A percentile compares a stretch with the other conserved stretches of the same genome.
Evolutionary conservation across 1,140 invertebrate species (phyloP).

Genomic region (Pantala flavescens): DNA sequence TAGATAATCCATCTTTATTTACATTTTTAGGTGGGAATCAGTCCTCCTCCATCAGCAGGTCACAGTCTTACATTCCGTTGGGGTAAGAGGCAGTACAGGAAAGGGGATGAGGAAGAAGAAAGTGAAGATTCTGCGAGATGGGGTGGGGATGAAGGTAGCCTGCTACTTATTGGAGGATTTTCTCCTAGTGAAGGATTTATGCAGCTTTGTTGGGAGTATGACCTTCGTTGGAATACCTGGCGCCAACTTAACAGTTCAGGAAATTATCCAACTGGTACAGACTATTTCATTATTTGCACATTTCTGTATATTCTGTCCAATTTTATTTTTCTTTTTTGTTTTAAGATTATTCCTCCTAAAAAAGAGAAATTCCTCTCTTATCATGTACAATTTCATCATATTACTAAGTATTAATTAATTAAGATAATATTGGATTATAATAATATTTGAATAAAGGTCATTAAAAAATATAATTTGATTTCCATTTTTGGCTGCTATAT

Average conservation of each 20-base stretch:
- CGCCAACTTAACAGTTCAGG: constrained; percentile 54
- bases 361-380: too few relatives aligned
- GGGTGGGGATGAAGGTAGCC: constrained; percentile 45
- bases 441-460: too few relatives aligned
- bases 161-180: constrained; percentile 82
- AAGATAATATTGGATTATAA: too few relatives aligned
- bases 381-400: too few relatives aligned
- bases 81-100: not conserved
- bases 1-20: too few relatives aligned
- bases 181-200: constrained; percentile 66
- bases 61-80: constrained; percentile 61
- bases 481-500: too few relatives aligned
- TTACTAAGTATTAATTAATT: too few relatives aligned
- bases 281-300: not conserved
- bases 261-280: constrained; percentile 53
- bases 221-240: constrained; percentile 62
- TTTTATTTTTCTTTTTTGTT: too few relatives aligned
- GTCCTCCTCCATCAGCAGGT: constrained; percentile 66
- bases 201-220: constrained; percentile 71
- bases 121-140: not conserved
- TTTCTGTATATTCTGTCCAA: too few relatives aligned
- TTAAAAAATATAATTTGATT: too few relatives aligned
- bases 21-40: not conserved
- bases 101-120: not conserved
- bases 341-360: too few relatives aligned